Conservation (phyloP, 2,888 invertebrate genomes). For the Zonitis immaculata region DNA sequence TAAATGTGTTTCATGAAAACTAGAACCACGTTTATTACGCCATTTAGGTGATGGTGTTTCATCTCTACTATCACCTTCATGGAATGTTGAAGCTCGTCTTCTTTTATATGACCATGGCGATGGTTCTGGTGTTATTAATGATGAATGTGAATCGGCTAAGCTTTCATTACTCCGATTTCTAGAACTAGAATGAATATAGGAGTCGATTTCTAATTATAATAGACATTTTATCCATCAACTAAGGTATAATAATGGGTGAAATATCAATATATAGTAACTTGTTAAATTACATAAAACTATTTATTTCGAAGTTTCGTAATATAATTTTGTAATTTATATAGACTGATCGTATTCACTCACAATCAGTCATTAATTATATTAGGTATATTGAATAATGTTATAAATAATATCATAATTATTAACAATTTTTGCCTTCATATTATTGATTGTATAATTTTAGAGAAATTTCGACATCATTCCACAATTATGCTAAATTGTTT, state of each 20-base stretch:
- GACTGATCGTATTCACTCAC: too few relatives aligned
- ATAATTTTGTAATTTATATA: too few relatives aligned
- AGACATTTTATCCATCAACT: too few relatives aligned
- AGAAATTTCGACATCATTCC: background rate
- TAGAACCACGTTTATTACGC: conserved; percentile 50
- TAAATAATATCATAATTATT: too few relatives aligned
- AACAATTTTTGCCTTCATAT: too few relatives aligned
- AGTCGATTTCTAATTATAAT: background rate
- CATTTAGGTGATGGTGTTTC: conserved; percentile 45
- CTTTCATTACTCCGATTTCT: conserved; percentile 36
- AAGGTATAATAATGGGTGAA: too few relatives aligned
- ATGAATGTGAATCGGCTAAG: conserved; percentile 40
- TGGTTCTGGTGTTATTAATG: conserved; percentile 37
- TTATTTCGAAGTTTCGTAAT: too few relatives aligned
- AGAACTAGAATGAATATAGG: conserved; percentile 29
- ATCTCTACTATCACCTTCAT: conserved; percentile 48
- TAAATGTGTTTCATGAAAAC: conserved; percentile 48
- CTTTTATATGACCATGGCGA: conserved; percentile 40
- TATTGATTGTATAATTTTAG: background rate
- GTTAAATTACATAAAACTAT: too few relatives aligned
- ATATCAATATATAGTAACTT: too few relatives aligned
- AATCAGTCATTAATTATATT: too few relatives aligned
- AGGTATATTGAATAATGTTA: too few relatives aligned
- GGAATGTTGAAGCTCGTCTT: conserved; percentile 52
- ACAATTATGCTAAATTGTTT: conserved; percentile 6